Evolutionary conservation across 35 echinoderm and acorn worm genomes (phyloP).

Genomic region (Chiridota heheva): DNA sequence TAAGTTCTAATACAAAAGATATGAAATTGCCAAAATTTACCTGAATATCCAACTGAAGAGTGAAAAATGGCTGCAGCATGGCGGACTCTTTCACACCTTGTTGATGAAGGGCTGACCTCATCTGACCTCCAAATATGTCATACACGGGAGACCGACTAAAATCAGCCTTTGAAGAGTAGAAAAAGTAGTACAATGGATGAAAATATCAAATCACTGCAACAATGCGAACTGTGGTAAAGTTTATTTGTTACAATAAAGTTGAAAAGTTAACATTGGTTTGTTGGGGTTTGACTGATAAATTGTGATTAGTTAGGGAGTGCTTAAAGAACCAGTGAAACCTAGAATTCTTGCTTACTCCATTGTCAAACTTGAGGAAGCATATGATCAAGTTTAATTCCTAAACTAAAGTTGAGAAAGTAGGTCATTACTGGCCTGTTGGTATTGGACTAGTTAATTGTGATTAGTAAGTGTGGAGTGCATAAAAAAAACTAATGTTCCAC

Average conservation of each 20-base stretch:
- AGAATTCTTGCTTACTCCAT: too few species aligned
- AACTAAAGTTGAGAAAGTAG: too few species aligned
- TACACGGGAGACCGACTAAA: constrained; percentile 83
- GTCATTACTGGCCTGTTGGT: too few species aligned
- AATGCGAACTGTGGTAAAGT: not conserved
- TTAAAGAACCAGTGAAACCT: too few species aligned
- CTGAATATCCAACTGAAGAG: constrained; percentile 91
- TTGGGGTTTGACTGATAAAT: not conserved
- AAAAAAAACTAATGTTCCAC: too few species aligned
- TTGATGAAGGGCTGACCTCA: constrained; percentile 92
- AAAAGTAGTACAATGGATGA: not conserved
- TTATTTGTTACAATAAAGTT: not conserved
- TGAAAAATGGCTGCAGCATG: constrained; percentile 93
- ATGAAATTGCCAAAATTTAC: too few species aligned
- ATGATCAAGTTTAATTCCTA: too few species aligned
- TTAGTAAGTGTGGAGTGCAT: too few species aligned
- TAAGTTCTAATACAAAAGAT: too few species aligned
- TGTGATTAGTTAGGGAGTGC: not conserved
- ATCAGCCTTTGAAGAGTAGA: constrained; percentile 52
- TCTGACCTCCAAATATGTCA: constrained; percentile 92
- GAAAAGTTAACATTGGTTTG: not conserved
- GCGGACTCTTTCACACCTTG: constrained; percentile 88
- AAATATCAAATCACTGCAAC: not conserved
- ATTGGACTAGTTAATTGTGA: too few species aligned
- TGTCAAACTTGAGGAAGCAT: too few species aligned